Evolutionary conservation across 2,888 invertebrate species (phyloP).

Genomic region (Trichogramma evanescens): DNA sequence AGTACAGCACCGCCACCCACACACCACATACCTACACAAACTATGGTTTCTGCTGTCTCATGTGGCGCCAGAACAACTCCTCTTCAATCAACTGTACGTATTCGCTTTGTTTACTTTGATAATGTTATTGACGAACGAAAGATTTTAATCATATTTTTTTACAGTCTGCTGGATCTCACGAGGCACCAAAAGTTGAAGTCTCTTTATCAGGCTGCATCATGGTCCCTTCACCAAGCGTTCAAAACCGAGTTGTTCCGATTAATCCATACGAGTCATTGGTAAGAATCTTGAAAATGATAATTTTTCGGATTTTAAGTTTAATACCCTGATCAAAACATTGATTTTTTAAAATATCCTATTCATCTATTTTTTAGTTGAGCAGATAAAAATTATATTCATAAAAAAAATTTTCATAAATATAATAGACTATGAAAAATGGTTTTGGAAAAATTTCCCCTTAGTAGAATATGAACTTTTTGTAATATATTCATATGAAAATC

Average conservation of each 20-base stretch:
- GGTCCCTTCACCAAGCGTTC: slow-evolving; percentile 52
- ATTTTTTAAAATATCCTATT: too few species aligned
- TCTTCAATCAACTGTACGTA: slow-evolving; percentile 28
- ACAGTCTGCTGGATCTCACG: slow-evolving; percentile 45
- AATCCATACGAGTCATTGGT: slow-evolving; percentile 66
- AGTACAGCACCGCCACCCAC: slow-evolving; percentile 55
- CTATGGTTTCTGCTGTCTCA: slow-evolving; percentile 45
- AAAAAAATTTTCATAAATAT: too few species aligned
- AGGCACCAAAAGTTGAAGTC: slow-evolving; percentile 54
- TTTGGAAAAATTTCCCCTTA: too few species aligned
- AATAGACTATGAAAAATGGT: too few species aligned
- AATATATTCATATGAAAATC: not conserved
- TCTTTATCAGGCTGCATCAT: slow-evolving; percentile 52
- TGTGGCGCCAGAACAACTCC: slow-evolving; percentile 34
- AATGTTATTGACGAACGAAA: not conserved
- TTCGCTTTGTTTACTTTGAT: not conserved
- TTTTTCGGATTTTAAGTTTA: too few species aligned
- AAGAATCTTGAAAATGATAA: slow-evolving; percentile 43
- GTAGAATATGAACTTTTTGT: too few species aligned
- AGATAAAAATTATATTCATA: too few species aligned
- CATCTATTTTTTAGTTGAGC: too few species aligned
- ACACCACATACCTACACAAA: slow-evolving; percentile 47
- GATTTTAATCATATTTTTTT: slow-evolving; percentile 5
- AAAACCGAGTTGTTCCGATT: slow-evolving; percentile 54
- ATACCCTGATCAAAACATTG: too few species aligned